Base-by-base conservation (phyloP, 2,797 vertebrate genomes). In the Hapalemur alaotrensis region DNA sequence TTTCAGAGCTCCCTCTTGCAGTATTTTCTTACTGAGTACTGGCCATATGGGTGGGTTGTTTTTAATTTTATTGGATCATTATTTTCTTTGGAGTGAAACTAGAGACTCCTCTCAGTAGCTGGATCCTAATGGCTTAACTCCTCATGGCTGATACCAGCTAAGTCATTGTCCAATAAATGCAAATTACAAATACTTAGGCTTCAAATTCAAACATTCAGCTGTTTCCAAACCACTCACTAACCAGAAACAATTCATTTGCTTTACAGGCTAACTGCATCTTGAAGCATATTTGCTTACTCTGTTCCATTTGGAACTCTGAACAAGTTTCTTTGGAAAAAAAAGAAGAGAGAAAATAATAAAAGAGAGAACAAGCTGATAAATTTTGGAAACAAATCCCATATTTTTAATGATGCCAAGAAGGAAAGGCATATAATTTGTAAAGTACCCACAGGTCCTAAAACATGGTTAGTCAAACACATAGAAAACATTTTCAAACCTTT, bases 391-490 rank as follows among this genome's bases (percentile, higher is more conserved):
- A 81, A 35, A 96, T 78, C 38, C 79, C 57, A 87, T 67, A 87
- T 92, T 96, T 96, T 94, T 93, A 94, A 79, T 81, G 84, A 89
- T 95, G 84, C 84, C 93, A 93, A 91, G 28, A 96, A 95, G 11
- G 9, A 63, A 92, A 97, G 61, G 46, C 89, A 95, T 61, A 41
- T 93, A 84, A 96, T 97, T 96, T 95, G 67, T 94, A 63, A 97
- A 89, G 89, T 91, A 91, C 93, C 83, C 96, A 91, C 82, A 69
- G 96, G 43, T 89, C 72, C 93, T 96, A 96, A 97, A 96, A 93
- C 94, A 96, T 93, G 94, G 95, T 97, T 97, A 97, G 91, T 92
- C 94, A 96, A 97, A 97, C 89, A 94, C 89, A 94, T 32, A 94
- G 89, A 94, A 97, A 97, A 97, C 83, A 96, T 95, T 96, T 95